Base-by-base conservation (phyloP, 2,113 vertebrate species). In the Polypterus senegalus region DNA sequence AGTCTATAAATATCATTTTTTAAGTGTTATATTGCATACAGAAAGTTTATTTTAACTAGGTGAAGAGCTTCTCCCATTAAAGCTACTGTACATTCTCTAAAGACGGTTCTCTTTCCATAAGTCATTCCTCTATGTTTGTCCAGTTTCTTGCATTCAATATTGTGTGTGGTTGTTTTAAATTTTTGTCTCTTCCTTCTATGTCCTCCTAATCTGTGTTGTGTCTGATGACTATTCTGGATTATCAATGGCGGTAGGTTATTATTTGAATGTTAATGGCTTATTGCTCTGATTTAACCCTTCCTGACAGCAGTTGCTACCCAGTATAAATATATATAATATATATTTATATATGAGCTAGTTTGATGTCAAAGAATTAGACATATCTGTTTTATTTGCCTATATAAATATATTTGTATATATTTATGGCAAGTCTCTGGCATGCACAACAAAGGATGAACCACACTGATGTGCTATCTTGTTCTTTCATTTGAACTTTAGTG, bases 191-290 rank as follows among this genome's bases (percentile, higher is more conserved):
- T 93, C 94, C 94, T 94, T 95, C 90, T 92, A 84, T 97, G 92
- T 97, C 88, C 92, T 92, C 86, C 91, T 91, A 94, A 89, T 94
- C 91, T 94, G 76, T 97, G 89, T 98, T 96, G 74, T 98, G 87
- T 97, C 93, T 96, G 92, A 94, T 97, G 94, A 98, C 94, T 94
- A 86, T 95, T 88, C 94, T 92, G 96, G 92, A 97, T 90, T 92
- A 87, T 91, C 90, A 85, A 84, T 92, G 89, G 94, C 91, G 96
- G 94, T 99, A 98, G 94, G 96, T 99, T 91, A 85, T 81, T 73
- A 79, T 88, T 81, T 89, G 89, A 91, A 91, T 80, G 70, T 83
- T 86, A 76, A 82, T 89, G 88, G 85, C 87, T 81, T 89, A 83
- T 89, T 81, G 86, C 87, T 91, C 81, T 83, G 84, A 88, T 74